Evolutionary conservation across 2,888 invertebrate genomes (phyloP).

Genomic region (Hipparchia sbordonii): DNA sequence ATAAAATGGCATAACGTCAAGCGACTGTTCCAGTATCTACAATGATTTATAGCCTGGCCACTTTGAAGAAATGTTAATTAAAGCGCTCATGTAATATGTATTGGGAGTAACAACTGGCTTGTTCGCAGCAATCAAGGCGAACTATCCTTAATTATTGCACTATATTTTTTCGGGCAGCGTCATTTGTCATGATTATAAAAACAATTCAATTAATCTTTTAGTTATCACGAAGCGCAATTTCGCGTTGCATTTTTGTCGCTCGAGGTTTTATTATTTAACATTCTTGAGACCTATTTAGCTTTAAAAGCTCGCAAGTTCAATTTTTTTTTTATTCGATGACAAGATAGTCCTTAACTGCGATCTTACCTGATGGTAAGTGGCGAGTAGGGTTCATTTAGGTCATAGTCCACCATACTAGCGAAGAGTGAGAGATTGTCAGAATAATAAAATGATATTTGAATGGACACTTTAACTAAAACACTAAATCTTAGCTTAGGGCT

Average conservation of each 20-base stretch:
- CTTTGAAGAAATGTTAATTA: conserved; percentile 18
- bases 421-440: too few species aligned
- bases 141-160: conserved; percentile 50
- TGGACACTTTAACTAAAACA: too few species aligned
- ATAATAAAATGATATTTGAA: too few species aligned
- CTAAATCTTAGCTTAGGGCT: too few species aligned
- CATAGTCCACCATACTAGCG: too few species aligned
- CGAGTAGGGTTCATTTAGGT: too few species aligned
- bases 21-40: conserved; percentile 10
- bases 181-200: conserved; percentile 17
- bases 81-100: conserved; percentile 27
- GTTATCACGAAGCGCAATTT: background rate
- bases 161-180: conserved; percentile 33
- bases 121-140: conserved; percentile 14
- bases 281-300: too few species aligned
- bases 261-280: background rate
- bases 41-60: conserved; percentile 8
- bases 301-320: too few species aligned
- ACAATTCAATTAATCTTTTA: background rate
- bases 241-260: background rate
- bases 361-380: too few species aligned
- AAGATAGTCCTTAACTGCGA: too few species aligned
- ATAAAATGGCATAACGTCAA: conserved; percentile 37
- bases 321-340: too few species aligned
- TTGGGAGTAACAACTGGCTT: conserved; percentile 11